Base-by-base conservation (phyloP, 2,888 invertebrate genomes). In the Tenthredo amoena region DNA sequence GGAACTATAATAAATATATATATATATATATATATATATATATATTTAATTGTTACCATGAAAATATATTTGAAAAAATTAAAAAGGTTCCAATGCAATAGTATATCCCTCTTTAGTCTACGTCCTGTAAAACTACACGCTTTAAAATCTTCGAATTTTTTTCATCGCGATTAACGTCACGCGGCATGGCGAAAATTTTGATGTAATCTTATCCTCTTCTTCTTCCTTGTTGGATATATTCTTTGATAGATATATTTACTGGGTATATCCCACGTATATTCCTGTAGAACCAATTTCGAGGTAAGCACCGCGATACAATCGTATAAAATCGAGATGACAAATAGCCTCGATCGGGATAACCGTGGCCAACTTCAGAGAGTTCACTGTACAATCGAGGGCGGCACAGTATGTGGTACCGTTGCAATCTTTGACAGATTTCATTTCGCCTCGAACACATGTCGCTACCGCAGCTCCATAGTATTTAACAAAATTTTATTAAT, bases 381-480 rank as follows among this genome's bases (percentile, higher is more conserved):
- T 62, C 2, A 4, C 12, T 58, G 62, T 37, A 21, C 21, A 34
- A 9, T 15, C 43, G 47, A 47, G 47, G 47, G 26, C 65, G 82
- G 68, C 82, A 68, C 82, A 68, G 68, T 65, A 71, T 40, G 65
- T 43, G 68, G 43, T 83, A n/a, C 18, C 68, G 12, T 31, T 15
- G 68, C 47, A 71, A 83, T 71, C 83, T 81, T 65, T 83, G 83
- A 83, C 83, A 83, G 68, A 68, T 83, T 83, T 65, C 68, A 68
- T 83, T 83, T 71, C 37, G 40, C 68, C 47, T 40, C 21, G 9
- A 55, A 50, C 55, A 34, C 37, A 43, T 84, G 84, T 71, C 74
- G 55, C 58, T 26, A 9, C 10, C 43, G 50, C 37, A 76, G 43
- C 76, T 71, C 71, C 21, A 79, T 84, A 62, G 18, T 47, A 31